Evolutionary conservation across 2,797 vertebrate genomes (phyloP).

Genomic region (Luscinia megarhynchos): DNA sequence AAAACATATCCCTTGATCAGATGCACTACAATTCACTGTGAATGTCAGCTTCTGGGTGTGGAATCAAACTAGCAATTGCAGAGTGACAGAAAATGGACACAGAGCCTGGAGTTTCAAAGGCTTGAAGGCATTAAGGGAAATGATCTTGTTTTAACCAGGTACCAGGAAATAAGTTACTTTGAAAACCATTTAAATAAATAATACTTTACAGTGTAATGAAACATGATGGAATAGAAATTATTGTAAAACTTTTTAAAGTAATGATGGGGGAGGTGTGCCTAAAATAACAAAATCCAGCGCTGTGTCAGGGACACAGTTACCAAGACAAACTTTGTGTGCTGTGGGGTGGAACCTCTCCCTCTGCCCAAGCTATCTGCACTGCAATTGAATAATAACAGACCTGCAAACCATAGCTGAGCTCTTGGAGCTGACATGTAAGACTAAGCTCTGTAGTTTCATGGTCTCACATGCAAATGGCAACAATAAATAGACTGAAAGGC

Average conservation of each 20-base stretch:
- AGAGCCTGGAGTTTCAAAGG: not conserved
- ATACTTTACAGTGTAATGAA: not conserved
- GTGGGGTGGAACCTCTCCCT: not conserved
- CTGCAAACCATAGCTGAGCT: not conserved
- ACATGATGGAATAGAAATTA: not conserved
- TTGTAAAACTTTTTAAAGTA: not conserved
- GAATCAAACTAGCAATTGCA: not conserved
- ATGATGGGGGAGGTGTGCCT: not conserved
- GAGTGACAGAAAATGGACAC: not conserved
- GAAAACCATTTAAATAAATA: slow-evolving; percentile 22
- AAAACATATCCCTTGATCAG: not conserved
- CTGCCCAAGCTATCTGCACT: not conserved
- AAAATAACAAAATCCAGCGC: slow-evolving; percentile 12
- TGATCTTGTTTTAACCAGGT: not conserved
- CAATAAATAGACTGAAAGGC: not conserved
- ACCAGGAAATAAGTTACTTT: not conserved
- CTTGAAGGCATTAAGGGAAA: not conserved
- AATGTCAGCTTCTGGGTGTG: not conserved
- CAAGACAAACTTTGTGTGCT: not conserved
- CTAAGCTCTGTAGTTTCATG: not conserved
- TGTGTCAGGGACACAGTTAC: not conserved
- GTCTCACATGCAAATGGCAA: not conserved
- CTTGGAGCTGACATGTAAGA: not conserved
- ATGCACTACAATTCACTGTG: not conserved
- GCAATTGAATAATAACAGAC: not conserved